phyloP scores from a whole-genome alignment of 1,140 invertebrate species.

The Bicyclus anynana region DNA sequence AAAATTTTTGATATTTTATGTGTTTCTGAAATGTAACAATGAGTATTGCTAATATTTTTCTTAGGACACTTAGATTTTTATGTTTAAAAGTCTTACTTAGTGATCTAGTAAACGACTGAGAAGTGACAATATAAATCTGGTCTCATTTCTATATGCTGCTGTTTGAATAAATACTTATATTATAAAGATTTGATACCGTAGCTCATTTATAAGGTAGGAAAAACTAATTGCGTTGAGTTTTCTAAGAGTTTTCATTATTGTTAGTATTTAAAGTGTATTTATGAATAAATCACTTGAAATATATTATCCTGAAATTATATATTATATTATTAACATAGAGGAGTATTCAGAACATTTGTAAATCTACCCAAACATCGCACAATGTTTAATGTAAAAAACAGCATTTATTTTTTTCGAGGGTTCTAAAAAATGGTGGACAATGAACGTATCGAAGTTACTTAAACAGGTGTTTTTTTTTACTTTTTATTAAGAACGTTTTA shows the following conservation, averaged over 20 bases:
- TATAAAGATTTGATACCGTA: slow-evolving; percentile 33
- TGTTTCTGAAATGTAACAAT: no score
- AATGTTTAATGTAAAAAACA: slow-evolving; percentile 12
- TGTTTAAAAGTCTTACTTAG: slow-evolving; percentile 33
- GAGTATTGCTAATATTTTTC: not conserved
- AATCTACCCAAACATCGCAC: slow-evolving; percentile 18
- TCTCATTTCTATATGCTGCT: slow-evolving; percentile 54
- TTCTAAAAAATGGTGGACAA: not conserved
- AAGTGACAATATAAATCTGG: slow-evolving; percentile 63
- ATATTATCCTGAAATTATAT: slow-evolving; percentile 2
- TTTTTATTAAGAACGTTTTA: not conserved
- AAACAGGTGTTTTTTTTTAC: not conserved
- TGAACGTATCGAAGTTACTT: not conserved
- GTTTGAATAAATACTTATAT: slow-evolving; percentile 12
- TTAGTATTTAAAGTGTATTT: slow-evolving; percentile 55
- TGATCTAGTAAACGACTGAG: slow-evolving; percentile 60
- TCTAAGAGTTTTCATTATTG: slow-evolving; percentile 56
- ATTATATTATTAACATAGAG: not conserved
- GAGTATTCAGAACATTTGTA: not conserved
- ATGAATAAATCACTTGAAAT: slow-evolving; percentile 19
- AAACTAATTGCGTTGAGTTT: slow-evolving; percentile 41
- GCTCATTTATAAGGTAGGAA: slow-evolving; percentile 26
- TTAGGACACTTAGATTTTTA: not conserved
- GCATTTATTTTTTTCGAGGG: slow-evolving; percentile 13
- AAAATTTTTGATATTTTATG: no score